Evolutionary conservation across 2,797 vertebrate species (phyloP), one percentile per base, ranked within the genome.

Genomic region (Choloepus didactylus): DNA sequence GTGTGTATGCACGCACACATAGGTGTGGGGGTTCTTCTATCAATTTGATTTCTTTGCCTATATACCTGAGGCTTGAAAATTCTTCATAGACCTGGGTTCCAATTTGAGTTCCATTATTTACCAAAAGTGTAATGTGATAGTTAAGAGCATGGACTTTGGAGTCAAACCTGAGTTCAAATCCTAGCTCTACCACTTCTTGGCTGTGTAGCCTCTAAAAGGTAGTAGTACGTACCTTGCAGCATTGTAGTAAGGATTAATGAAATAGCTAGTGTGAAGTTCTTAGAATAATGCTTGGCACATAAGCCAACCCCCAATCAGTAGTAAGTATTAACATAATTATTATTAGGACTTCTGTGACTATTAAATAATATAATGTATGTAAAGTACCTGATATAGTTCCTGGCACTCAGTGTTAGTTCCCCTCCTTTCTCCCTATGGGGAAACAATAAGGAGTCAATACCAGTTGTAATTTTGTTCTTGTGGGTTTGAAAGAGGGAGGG

Each of bases 131-230:
- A 64, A 12, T 29, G 3, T 75, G 19, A 4, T 73, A 9, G 70
- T 31, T 69, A 66, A 82, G 12, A 82, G 38, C 23, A 31, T 79
- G 29, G 31, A 12, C n/a, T 91, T 62, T 59, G n/a, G 44, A 67
- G 16, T 84, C 80, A 51, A 73, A 62, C 38, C 12, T 18, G 60
- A 81, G 66, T 95, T 92, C 66, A 95, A 70, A 87, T 70, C 19
- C 23, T 5, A 87, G 23, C 46, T 87, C 51, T 54, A 23, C 51
- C 44, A 49, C 64, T 89, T 86, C 60, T 93, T 44, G 3, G 12
- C 41, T 85, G 35, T 64, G 77, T 84, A 38, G 41, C 85, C 38
- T 56, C 77, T 67, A 91, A 81, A 76, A 82, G n/a, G 9, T 84
- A 41, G 51, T 10, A 70, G 23, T 44, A 60, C 21, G 15, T 62